Evolutionary conservation across 2,797 vertebrate species (phyloP), one percentile per base, ranked within the genome.

Genomic region (Decapterus maruadsi): DNA sequence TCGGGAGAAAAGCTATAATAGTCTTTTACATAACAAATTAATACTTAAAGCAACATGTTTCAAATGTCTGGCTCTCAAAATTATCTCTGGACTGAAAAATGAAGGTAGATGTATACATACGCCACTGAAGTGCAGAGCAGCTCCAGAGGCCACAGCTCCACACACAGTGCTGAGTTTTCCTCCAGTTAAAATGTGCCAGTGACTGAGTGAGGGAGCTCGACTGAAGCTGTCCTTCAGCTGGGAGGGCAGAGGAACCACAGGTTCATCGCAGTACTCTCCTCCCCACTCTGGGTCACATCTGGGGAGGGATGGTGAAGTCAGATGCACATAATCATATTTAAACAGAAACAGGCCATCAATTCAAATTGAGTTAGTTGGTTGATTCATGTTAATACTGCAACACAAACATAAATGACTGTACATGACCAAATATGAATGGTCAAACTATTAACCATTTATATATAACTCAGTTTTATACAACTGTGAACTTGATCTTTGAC

Each of bases 201-300:
- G 97, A 91, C 95, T 96, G 86, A 86, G 95, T 0, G 97, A 97
- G 0, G 98, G 98, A 0, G 97, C 93, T 12, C 97, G 94, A 65
- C 98, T 99, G 94, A 99, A 99, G 81, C 97, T 99, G 92, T 99
- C 98, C 89, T 99, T 99, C 80, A 99, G 95, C 84, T 99, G 98
- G 9, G 95, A 96, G 0, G 97, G 97, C 63, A 99, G 95, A 31
- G 95, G 82, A 12, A 88, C 86, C 81, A 97, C 93, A 0, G 97
- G 95, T 90, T 99, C 96, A 0, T 99, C 97, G 4, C 98, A 99
- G 90, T 98, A 97, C 34, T 97, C 94, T 14, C 98, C 98, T 1
- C 96, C 95, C 98, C 98, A 99, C 87, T 96, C 96, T 36, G 96
- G 93, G 36, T 99, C 98, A 78, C 98, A 99, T 86, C 98, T 99